Evolutionary conservation across 2,888 invertebrate species (phyloP).

Genomic region (Lycia hirtaria): DNA sequence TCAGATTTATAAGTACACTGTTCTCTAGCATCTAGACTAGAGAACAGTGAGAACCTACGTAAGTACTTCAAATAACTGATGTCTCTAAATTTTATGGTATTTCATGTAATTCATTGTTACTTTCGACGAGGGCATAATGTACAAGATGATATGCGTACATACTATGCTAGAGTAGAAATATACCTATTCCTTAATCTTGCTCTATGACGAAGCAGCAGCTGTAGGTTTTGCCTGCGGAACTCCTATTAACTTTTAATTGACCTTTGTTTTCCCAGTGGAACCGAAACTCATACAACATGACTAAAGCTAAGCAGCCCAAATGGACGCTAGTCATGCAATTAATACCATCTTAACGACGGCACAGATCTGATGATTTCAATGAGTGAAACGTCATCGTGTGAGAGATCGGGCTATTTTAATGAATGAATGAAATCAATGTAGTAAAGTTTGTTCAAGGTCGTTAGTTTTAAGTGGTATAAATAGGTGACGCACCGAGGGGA

Average conservation of each 20-base stretch:
- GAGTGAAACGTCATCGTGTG: constrained; percentile 56
- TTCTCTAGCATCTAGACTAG: no score
- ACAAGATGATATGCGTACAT: no score
- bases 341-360: constrained; percentile 52
- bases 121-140: no score
- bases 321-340: constrained; percentile 60
- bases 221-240: constrained; percentile 14
- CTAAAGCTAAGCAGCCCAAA: constrained; percentile 46
- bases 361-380: constrained; percentile 60
- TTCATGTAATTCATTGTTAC: no score
- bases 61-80: no score
- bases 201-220: constrained; percentile 20
- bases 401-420: constrained; percentile 58
- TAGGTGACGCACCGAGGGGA: constrained; percentile 72
- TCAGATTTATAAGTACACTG: no score
- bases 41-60: no score
- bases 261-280: constrained; percentile 19
- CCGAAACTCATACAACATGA: constrained; percentile 30
- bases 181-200: background rate
- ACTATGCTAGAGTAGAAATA: background rate
- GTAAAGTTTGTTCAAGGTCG: constrained; percentile 63
- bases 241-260: constrained; percentile 25
- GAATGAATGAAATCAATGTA: constrained; percentile 66
- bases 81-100: no score
- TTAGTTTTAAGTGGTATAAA: constrained; percentile 55